These are phyloP conservation scores for Elanus axillaris DNA, from an alignment of 2,113 vertebrate genomes.

Conservation along the genomic window DNA sequence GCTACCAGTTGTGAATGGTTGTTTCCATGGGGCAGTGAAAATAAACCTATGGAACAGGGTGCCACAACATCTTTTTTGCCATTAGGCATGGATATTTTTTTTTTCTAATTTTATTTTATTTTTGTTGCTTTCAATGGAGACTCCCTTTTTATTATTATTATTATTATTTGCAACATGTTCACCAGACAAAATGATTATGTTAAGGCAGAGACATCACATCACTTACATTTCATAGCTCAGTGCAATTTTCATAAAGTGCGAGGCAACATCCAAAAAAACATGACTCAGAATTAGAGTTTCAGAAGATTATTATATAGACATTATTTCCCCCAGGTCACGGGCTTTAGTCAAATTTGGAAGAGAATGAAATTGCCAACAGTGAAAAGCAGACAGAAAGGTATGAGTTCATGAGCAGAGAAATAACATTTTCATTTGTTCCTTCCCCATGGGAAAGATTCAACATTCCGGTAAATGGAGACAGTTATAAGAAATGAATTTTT, in stretches of 20 bases:
- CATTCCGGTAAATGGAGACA: conserved; percentile 97
- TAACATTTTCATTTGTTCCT: conserved; percentile 99
- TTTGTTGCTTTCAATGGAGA: conserved; percentile 5
- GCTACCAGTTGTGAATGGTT: background rate
- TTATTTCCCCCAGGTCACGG: conserved; percentile 98
- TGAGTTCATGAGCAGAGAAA: conserved; percentile 99
- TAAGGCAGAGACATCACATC: conserved; percentile 83
- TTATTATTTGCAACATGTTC: conserved; percentile 70
- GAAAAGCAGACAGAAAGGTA: conserved; percentile 94
- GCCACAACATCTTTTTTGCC: background rate
- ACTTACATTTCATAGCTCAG: conserved; percentile 85
- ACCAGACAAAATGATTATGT: conserved; percentile 82
- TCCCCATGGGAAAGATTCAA: conserved; percentile 92
- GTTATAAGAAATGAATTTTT: conserved; percentile 98
- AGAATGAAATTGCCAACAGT: conserved; percentile 97
- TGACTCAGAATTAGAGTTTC: conserved; percentile 92
- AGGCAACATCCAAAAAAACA: conserved; percentile 83
- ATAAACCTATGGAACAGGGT: background rate
- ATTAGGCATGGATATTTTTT: background rate
- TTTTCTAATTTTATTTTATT: conserved; percentile 9
- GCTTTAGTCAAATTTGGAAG: conserved; percentile 98
- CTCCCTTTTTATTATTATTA: conserved; percentile 37
- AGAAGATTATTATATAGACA: conserved; percentile 96
- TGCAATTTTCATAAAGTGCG: conserved; percentile 87
- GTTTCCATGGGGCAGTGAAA: background rate